Percentiles rank a stretch among this genome's conserved stretches.
Conservation (phyloP, 2,797 vertebrate genomes). For the Sebastes reedi region DNA sequence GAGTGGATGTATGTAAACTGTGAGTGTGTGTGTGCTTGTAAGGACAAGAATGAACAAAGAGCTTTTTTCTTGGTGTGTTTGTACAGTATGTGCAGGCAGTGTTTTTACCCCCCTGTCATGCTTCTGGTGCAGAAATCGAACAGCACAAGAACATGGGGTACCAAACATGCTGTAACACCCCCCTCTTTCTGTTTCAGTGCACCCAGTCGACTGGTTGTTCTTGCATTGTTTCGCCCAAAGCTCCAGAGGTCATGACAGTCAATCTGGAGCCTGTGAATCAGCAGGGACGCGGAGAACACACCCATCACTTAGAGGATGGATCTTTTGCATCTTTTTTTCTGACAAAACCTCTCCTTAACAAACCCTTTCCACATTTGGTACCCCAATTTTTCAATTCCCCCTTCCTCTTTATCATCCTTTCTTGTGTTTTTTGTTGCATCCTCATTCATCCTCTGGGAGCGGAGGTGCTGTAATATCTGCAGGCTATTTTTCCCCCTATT, state of each 20-base stretch:
- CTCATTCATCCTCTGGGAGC: background rate
- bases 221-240: background rate
- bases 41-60: background rate
- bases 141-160: background rate
- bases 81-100: background rate
- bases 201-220: background rate
- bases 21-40: background rate
- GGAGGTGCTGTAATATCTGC: background rate
- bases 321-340: background rate
- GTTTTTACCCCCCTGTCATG: background rate
- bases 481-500: background rate
- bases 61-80: background rate
- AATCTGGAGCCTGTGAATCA: constrained; percentile 26
- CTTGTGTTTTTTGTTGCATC: background rate
- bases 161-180: background rate
- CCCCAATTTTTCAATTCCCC: background rate
- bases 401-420: background rate
- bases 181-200: background rate
- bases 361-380: background rate
- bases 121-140: background rate
- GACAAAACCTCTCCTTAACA: background rate
- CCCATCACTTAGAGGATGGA: background rate
- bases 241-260: constrained; percentile 9
- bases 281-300: background rate
- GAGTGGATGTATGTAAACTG: background rate